A percentile compares a stretch with the other conserved stretches of the same genome.
Conservation (phyloP, 2,888 invertebrate genomes). For the Anarsia innoxiella region DNA sequence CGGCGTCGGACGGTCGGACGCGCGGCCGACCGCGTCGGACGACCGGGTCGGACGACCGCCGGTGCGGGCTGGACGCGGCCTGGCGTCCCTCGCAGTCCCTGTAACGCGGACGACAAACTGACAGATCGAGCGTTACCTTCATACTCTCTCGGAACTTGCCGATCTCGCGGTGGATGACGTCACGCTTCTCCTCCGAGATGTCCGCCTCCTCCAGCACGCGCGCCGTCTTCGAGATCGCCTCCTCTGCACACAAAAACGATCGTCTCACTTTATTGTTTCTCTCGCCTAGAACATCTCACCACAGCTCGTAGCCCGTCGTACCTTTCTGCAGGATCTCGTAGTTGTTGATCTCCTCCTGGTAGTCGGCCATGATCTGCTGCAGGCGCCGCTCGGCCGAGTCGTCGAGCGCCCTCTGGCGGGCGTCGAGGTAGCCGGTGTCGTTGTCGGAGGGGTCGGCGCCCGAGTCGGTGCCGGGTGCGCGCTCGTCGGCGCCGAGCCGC, state of each 20-base stretch:
- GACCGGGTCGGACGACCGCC: not conserved
- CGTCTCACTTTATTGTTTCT: not conserved
- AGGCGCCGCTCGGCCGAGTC: conserved; percentile 85
- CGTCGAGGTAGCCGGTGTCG: conserved; percentile 81
- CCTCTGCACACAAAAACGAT: conserved; percentile 72
- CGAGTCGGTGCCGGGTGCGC: conserved; percentile 39
- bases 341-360: conserved; percentile 84
- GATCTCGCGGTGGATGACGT: conserved; percentile 97
- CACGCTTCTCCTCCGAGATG: conserved; percentile 96
- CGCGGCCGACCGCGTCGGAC: not conserved
- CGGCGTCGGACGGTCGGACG: no score
- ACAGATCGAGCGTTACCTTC: conserved; percentile 81
- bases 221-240: conserved; percentile 78
- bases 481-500: conserved; percentile 19
- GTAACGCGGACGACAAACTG: not conserved
- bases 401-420: conserved; percentile 83
- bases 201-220: conserved; percentile 88
- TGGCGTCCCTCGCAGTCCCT: conserved; percentile 7
- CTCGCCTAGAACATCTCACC: no score
- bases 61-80: conserved; percentile 15
- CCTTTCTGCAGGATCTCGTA: conserved; percentile 79
- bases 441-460: conserved; percentile 77
- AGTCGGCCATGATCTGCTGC: conserved; percentile 86
- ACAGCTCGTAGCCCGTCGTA: no score
- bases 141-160: conserved; percentile 97